These are phyloP conservation scores for Drosophila aldrichi DNA, from an alignment of 2,888 invertebrate genomes.

Conservation along the genomic window DNA sequence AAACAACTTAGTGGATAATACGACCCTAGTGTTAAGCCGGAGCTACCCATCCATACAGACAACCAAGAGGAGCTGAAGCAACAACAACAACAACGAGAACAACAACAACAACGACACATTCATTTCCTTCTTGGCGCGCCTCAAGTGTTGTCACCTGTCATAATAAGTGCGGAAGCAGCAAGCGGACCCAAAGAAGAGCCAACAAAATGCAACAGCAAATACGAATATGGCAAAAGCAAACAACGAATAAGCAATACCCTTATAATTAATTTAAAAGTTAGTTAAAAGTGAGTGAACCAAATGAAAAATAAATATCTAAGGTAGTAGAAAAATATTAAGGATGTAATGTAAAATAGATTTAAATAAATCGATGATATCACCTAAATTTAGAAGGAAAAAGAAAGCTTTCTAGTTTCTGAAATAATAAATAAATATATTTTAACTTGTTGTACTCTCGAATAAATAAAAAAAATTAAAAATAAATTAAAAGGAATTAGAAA, in stretches of 20 bases:
- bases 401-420: no score
- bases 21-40: conserved; percentile 77
- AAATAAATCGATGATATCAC: no score
- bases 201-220: conserved; percentile 23
- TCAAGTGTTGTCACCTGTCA: conserved; percentile 82
- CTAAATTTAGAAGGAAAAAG: no score
- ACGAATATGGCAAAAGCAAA: not conserved
- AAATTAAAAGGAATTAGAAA: no score
- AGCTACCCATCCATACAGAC: conserved; percentile 51
- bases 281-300: no score
- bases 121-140: conserved; percentile 80
- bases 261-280: no score
- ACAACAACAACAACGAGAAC: conserved; percentile 7
- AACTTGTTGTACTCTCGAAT: no score
- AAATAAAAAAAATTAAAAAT: no score
- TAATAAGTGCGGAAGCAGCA: conserved; percentile 80
- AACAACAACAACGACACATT: conserved; percentile 61
- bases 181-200: conserved; percentile 41
- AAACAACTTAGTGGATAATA: conserved; percentile 81
- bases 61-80: conserved; percentile 19
- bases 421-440: no score
- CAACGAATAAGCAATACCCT: conserved; percentile 28
- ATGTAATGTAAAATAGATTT: no score
- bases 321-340: no score
- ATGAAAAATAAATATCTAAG: no score